Conservation (phyloP, 2,797 vertebrate genomes). For the Poeciliopsis paucimaculata region DNA sequence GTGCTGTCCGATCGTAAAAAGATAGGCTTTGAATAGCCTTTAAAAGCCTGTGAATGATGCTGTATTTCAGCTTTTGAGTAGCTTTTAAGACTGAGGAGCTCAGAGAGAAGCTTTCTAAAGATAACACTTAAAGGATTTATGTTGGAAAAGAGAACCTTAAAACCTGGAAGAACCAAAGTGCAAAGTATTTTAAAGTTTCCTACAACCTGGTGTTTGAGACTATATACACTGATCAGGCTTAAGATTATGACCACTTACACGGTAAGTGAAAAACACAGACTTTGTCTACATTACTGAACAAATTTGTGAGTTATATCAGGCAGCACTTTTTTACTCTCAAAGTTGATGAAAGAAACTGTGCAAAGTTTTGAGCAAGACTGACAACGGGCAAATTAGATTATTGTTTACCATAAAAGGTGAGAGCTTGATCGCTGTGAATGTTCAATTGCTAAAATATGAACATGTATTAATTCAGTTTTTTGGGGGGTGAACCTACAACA, state of each 20-base stretch:
- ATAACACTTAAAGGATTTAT: slow-evolving; percentile 23
- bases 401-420: neutral
- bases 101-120: slow-evolving; percentile 21
- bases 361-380: neutral
- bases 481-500: neutral
- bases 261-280: neutral
- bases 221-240: neutral
- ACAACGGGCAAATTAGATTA: neutral
- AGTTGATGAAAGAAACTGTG: neutral
- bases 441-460: neutral
- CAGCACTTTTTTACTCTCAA: neutral
- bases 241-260: neutral
- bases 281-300: neutral
- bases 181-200: slow-evolving; percentile 8
- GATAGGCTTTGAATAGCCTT: slow-evolving; percentile 20
- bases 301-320: neutral
- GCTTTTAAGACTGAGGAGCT: slow-evolving; percentile 38
- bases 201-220: neutral
- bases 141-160: slow-evolving; percentile 25
- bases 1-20: slow-evolving; percentile 28
- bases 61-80: slow-evolving; percentile 42
- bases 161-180: neutral
- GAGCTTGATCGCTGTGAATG: neutral
- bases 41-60: slow-evolving; percentile 20
- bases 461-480: neutral